phyloP scores from a whole-genome alignment of 2,888 invertebrate species.

The Agrochola lychnidis region DNA sequence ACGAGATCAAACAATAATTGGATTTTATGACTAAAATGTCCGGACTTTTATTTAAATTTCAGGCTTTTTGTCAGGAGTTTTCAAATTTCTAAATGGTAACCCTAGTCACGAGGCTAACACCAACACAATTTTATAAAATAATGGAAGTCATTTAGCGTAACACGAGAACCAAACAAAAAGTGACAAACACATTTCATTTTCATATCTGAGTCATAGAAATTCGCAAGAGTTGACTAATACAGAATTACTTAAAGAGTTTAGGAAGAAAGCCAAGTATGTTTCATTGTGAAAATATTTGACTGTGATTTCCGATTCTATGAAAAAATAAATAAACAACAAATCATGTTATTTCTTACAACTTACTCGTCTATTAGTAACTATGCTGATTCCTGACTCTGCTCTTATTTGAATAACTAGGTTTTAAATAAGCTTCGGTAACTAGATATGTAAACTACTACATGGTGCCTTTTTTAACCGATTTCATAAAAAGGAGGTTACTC shows the following conservation, averaged over 20 bases:
- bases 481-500: too few species aligned
- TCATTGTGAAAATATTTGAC: constrained; percentile 52
- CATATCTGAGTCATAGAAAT: constrained; percentile 42
- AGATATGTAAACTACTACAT: too few species aligned
- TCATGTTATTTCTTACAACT: not conserved
- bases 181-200: constrained; percentile 28
- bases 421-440: too few species aligned
- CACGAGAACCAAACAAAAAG: constrained; percentile 16
- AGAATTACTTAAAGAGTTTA: constrained; percentile 35
- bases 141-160: constrained; percentile 14
- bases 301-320: constrained; percentile 26
- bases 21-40: too few species aligned
- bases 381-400: not conserved
- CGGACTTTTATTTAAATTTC: too few species aligned
- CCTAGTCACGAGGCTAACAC: too few species aligned
- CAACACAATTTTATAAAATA: not conserved
- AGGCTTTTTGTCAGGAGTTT: too few species aligned
- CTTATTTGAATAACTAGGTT: not conserved
- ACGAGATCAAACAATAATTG: too few species aligned
- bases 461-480: too few species aligned
- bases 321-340: not conserved
- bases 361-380: not conserved
- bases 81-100: too few species aligned
- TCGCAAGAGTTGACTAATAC: constrained; percentile 47
- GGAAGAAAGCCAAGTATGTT: constrained; percentile 54